phyloP scores from a whole-genome alignment of 2,797 vertebrate genomes.

The Phrynocephalus vlangalii region DNA sequence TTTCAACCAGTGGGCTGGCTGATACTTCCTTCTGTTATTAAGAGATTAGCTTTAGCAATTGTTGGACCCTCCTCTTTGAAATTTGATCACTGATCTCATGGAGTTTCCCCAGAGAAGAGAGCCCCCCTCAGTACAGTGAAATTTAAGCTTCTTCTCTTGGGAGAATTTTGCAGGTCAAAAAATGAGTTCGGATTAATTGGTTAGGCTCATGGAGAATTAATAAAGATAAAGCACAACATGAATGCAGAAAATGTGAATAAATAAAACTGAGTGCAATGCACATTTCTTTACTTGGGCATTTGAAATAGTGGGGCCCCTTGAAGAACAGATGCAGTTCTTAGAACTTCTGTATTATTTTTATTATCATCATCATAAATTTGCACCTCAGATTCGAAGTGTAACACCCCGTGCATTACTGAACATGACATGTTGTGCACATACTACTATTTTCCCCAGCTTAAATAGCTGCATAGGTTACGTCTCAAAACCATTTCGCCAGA shows the following conservation, averaged over 20 bases:
- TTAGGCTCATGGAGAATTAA: slow-evolving; percentile 55
- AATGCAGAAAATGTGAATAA: slow-evolving; percentile 50
- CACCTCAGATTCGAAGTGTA: slow-evolving; percentile 9
- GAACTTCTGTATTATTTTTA: neutral
- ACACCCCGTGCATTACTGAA: neutral
- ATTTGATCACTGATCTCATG: slow-evolving; percentile 55
- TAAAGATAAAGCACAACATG: slow-evolving; percentile 31
- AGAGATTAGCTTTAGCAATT: slow-evolving; percentile 42
- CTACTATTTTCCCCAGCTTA: too few species aligned
- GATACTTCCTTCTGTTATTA: slow-evolving; percentile 37
- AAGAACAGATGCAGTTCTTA: slow-evolving; percentile 17
- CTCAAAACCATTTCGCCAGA: too few species aligned
- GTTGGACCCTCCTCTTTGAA: slow-evolving; percentile 35
- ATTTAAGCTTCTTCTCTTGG: slow-evolving; percentile 43
- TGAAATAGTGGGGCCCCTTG: slow-evolving; percentile 31
- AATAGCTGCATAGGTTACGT: too few species aligned
- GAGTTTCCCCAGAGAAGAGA: slow-evolving; percentile 40
- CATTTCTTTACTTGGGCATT: slow-evolving; percentile 21
- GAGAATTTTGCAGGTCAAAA: slow-evolving; percentile 50
- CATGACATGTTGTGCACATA: too few species aligned
- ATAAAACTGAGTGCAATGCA: slow-evolving; percentile 28
- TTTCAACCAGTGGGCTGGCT: slow-evolving; percentile 34
- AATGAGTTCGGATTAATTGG: slow-evolving; percentile 38
- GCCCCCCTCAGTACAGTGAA: slow-evolving; percentile 51
- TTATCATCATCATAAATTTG: slow-evolving; percentile 2